Percentiles rank a stretch among this genome's conserved stretches.
Conservation (phyloP, 2,888 invertebrate genomes). For the Tinea pellionella region DNA sequence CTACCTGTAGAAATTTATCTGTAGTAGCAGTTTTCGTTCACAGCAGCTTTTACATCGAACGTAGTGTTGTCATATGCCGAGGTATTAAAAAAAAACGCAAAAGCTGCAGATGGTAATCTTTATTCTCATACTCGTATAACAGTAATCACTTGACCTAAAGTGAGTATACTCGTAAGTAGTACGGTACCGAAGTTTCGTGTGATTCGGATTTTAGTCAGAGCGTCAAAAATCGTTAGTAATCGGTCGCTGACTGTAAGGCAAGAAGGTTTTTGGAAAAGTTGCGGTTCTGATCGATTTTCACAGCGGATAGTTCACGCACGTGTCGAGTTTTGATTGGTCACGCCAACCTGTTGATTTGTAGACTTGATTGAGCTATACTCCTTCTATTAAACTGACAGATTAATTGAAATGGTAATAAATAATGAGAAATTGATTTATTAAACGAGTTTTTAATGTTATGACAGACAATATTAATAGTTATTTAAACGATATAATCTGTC, state of each 20-base stretch:
- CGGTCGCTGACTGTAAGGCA: conserved; percentile 42
- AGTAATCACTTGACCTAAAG: conserved; percentile 28
- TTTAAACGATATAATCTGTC: too few species aligned
- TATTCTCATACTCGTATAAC: conserved; percentile 41
- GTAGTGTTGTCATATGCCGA: too few species aligned
- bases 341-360: conserved; percentile 29
- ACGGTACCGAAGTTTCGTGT: conserved; percentile 49
- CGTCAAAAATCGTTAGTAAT: conserved; percentile 46
- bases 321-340: conserved; percentile 41
- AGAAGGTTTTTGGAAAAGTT: conserved; percentile 41
- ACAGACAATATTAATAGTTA: not conserved
- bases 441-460: not conserved
- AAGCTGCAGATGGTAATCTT: too few species aligned
- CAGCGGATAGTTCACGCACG: conserved; percentile 65
- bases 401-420: conserved; percentile 28
- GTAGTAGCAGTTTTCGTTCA: too few species aligned
- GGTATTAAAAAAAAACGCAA: too few species aligned
- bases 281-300: conserved; percentile 58
- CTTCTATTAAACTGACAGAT: conserved; percentile 25
- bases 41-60: too few species aligned
- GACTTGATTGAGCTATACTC: conserved; percentile 30
- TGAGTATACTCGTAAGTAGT: conserved; percentile 31
- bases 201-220: conserved; percentile 40
- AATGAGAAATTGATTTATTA: conserved; percentile 19
- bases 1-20: too few species aligned